phyloP scores from a whole-genome alignment of 2,797 vertebrate genomes.

The Phalloptychus januarius region DNA sequence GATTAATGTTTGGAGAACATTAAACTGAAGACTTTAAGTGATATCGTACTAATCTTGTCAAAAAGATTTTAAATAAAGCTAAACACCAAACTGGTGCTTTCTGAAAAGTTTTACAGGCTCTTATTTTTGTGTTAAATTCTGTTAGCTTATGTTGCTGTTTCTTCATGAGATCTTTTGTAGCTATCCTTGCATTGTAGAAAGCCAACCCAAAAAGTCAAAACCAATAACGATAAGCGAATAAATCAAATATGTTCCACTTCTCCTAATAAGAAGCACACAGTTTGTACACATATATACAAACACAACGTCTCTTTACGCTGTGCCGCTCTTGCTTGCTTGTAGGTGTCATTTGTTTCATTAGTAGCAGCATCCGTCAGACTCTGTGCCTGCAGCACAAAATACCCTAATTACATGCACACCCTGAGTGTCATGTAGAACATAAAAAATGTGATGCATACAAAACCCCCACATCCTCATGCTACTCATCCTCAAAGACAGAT shows the following conservation, averaged over 20 bases:
- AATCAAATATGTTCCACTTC: constrained; percentile 9
- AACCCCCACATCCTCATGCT: constrained; percentile 18
- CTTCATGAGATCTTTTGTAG: not conserved
- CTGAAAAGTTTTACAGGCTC: not conserved
- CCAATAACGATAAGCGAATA: constrained; percentile 10
- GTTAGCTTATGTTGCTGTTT: not conserved
- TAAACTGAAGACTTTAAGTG: not conserved
- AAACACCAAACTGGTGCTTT: not conserved
- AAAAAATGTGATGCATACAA: constrained; percentile 44
- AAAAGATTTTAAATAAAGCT: not conserved
- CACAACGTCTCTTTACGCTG: constrained; percentile 9
- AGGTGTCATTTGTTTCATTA: constrained; percentile 70
- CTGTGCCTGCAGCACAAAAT: constrained; percentile 62
- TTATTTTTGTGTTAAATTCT: not conserved
- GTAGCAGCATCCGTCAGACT: constrained; percentile 65
- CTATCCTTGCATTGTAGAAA: constrained; percentile 4
- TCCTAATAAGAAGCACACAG: constrained; percentile 13
- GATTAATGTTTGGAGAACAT: not conserved
- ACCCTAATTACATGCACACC: constrained; percentile 75
- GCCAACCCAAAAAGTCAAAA: constrained; percentile 16
- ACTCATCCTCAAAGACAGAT: constrained; percentile 9
- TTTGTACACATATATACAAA: not conserved
- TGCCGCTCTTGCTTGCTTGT: constrained; percentile 34
- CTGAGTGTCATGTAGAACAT: constrained; percentile 63
- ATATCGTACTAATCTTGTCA: not conserved